Conservation (phyloP, 2,797 vertebrate species). For the Ataeniobius toweri region DNA sequence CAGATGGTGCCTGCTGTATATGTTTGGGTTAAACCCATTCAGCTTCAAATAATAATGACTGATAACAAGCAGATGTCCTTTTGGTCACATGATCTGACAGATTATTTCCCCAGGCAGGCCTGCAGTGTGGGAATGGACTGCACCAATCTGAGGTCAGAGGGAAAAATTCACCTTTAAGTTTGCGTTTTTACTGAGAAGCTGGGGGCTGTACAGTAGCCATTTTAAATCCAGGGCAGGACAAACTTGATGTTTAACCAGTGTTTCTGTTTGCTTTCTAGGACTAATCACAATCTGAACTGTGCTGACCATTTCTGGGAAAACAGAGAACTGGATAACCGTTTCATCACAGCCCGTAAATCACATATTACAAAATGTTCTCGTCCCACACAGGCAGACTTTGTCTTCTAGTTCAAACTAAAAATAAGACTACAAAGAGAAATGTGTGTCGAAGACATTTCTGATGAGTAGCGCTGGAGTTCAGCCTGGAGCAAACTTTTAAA, state of each 20-base stretch:
- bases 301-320: slow-evolving; percentile 4
- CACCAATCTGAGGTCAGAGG: slow-evolving; percentile 1
- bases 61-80: slow-evolving; percentile 44
- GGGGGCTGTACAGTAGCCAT: not conserved
- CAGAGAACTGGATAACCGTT: slow-evolving; percentile 9
- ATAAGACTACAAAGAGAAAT: not conserved
- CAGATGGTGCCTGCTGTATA: not conserved
- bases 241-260: slow-evolving; percentile 1
- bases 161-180: not conserved
- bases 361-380: not conserved
- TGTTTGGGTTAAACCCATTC: slow-evolving; percentile 29
- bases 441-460: not conserved
- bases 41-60: slow-evolving; percentile 21
- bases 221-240: not conserved
- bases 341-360: not conserved
- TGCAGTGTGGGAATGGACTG: not conserved
- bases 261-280: not conserved
- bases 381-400: not conserved
- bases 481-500: not conserved
- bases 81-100: slow-evolving; percentile 13
- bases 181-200: not conserved
- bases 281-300: not conserved
- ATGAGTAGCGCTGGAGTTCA: not conserved
- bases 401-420: not conserved
- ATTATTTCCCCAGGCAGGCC: not conserved